Evolutionary conservation across 2,888 invertebrate species (phyloP), one percentile per base, ranked within the genome.

Genomic region (Yponomeuta evonymella): DNA sequence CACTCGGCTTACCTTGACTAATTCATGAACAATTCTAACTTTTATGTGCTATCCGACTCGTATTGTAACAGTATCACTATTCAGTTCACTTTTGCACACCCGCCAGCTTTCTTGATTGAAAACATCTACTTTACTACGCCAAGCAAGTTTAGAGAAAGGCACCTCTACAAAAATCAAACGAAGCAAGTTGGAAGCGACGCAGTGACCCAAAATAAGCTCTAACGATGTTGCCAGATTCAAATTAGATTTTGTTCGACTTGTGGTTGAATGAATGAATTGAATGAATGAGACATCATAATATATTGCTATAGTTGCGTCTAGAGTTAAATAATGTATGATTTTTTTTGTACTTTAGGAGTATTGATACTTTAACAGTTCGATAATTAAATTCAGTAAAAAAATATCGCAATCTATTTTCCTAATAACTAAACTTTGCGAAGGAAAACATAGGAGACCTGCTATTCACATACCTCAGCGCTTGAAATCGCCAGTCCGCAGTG

Each of bases 131-230:
- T 69, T 81, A 84, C 85, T 90, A 89, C 89, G 90, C 51, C 51
- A 58, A 58, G 51, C 90, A 91, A 91, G 91, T 90, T 90, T 90
- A 90, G 89, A 88, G 90, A 91, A 91, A 92, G 92, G 92, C 92
- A 91, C 90, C 89, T 90, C 88, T 87, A 90, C 83, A 87, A 88
- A 88, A 85, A 83, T 83, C 82, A 85, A 87, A 84, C 84, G 88
- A 89, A 90, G 87, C 88, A 89, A 89, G 89, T 88, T 89, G 86
- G 89, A 90, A 87, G 86, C 81, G 78, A 81, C 88, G 88, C 88
- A 92, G 83, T 92, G 92, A 93, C 91, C 91, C 92, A 92, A 92
- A 92, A 93, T 92, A 92, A 93, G 92, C 92, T 93, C 85, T 78
- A 73, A 78, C 74, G 75, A 83, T 89, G 90, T 91, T 92, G 90